A percentile compares a stretch with the other conserved stretches of the same genome.
These are phyloP conservation scores for Ara ararauna DNA, from an alignment of 2,797 vertebrate genomes.

Conservation along the genomic window DNA sequence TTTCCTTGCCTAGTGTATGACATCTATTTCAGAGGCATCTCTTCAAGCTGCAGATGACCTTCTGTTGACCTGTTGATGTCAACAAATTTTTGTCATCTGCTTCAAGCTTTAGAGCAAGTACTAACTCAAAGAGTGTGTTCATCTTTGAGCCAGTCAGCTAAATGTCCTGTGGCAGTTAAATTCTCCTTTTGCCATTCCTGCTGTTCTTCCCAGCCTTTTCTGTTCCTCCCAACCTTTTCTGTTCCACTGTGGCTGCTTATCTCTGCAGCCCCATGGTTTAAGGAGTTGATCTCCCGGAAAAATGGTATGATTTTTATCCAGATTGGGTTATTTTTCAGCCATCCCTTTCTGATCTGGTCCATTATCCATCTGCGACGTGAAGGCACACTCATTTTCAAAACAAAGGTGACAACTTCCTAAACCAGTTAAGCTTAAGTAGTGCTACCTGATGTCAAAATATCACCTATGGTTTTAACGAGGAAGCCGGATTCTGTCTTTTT, in stretches of 20 bases:
- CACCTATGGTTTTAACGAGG: background rate
- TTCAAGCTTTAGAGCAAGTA: background rate
- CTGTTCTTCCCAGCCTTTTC: background rate
- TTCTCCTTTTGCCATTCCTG: accelerated
- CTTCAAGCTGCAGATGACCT: background rate
- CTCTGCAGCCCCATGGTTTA: background rate
- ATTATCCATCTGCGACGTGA: background rate
- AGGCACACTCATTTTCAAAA: background rate
- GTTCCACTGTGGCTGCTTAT: background rate
- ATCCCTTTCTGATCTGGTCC: background rate
- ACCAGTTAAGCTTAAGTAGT: background rate
- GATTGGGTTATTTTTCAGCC: background rate
- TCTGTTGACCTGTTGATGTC: background rate
- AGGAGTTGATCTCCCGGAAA: background rate
- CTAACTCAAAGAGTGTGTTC: background rate
- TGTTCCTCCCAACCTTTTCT: background rate
- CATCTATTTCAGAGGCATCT: background rate
- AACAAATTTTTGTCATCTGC: background rate
- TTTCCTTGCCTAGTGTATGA: background rate
- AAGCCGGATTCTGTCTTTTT: background rate
- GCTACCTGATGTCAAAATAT: background rate
- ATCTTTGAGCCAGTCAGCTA: background rate
- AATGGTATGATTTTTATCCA: background rate
- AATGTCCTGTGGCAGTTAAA: background rate
- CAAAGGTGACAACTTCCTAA: background rate